These are phyloP conservation scores for Drosophila subobscura DNA, from an alignment of 1,140 invertebrate genomes.

Conservation along the genomic window DNA sequence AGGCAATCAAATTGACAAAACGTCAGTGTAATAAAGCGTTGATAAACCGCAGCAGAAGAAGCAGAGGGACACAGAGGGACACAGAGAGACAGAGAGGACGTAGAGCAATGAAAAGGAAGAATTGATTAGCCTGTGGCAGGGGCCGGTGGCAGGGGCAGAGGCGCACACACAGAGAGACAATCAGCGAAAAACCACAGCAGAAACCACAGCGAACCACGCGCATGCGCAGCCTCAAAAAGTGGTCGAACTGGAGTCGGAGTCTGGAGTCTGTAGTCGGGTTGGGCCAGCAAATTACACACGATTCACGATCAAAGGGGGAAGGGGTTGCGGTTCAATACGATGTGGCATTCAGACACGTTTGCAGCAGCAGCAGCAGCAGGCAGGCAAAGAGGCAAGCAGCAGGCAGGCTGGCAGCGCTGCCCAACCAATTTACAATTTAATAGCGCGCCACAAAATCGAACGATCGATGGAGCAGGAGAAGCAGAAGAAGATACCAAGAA, in stretches of 20 bases:
- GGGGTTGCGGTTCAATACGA: constrained; percentile 18
- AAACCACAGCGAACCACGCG: constrained; percentile 44
- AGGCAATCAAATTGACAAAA: constrained; percentile 83
- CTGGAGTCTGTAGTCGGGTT: constrained; percentile 23
- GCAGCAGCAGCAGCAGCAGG: constrained; percentile 24
- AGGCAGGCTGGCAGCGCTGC: constrained; percentile 52
- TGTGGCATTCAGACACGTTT: constrained; percentile 81
- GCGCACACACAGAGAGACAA: constrained; percentile 23
- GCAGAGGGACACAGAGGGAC: constrained; percentile 12
- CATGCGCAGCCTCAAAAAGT: constrained; percentile 39
- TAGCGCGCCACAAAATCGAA: constrained; percentile 78
- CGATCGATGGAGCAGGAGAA: constrained; percentile 48
- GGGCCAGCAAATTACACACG: constrained; percentile 72
- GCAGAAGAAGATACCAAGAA: constrained; percentile 6
- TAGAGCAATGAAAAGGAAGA: constrained; percentile 52
- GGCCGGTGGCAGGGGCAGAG: neutral
- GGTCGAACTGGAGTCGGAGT: constrained; percentile 8
- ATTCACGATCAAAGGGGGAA: constrained; percentile 53
- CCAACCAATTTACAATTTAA: constrained; percentile 79
- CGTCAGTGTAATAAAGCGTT: constrained; percentile 82
- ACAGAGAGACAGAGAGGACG: constrained; percentile 25
- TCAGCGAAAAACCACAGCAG: constrained; percentile 50
- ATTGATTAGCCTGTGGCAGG: constrained; percentile 62
- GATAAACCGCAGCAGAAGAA: constrained; percentile 68
- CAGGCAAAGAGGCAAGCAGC: too few species aligned